These are phyloP conservation scores for Siniperca chuatsi DNA, from an alignment of 2,113 vertebrate species.

Conservation along the genomic window DNA sequence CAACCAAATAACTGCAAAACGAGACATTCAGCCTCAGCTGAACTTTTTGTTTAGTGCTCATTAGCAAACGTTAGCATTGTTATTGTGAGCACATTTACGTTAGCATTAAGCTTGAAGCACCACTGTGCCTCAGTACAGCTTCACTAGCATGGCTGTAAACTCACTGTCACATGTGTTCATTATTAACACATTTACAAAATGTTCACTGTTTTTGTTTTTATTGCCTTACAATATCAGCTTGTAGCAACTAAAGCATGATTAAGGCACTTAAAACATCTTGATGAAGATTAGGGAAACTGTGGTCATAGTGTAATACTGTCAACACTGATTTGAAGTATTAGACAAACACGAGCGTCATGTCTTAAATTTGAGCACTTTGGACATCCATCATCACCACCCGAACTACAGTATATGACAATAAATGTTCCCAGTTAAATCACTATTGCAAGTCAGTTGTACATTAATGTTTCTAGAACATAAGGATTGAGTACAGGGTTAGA, in stretches of 20 bases:
- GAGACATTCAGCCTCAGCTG: neutral
- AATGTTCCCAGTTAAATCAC: conserved; percentile 30
- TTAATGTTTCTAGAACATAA: neutral
- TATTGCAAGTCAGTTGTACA: neutral
- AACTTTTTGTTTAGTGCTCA: neutral
- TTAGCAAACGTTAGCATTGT: neutral
- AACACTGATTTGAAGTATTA: neutral
- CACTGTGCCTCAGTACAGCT: neutral
- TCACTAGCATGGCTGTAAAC: neutral
- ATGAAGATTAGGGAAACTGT: neutral
- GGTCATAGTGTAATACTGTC: conserved; percentile 2
- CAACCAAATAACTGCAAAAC: neutral
- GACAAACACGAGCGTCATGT: neutral
- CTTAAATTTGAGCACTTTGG: neutral
- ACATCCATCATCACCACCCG: neutral
- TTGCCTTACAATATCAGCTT: neutral
- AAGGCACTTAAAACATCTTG: neutral
- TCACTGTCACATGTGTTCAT: neutral
- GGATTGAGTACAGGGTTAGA: conserved; percentile 13
- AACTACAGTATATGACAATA: neutral
- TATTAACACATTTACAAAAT: neutral
- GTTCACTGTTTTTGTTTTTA: neutral
- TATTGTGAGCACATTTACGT: neutral
- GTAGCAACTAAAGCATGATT: neutral
- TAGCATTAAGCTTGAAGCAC: neutral